Percentiles rank a stretch among this genome's conserved stretches.
These are phyloP conservation scores for Halictus quadricinctus DNA, from an alignment of 2,888 invertebrate species.

Conservation along the genomic window DNA sequence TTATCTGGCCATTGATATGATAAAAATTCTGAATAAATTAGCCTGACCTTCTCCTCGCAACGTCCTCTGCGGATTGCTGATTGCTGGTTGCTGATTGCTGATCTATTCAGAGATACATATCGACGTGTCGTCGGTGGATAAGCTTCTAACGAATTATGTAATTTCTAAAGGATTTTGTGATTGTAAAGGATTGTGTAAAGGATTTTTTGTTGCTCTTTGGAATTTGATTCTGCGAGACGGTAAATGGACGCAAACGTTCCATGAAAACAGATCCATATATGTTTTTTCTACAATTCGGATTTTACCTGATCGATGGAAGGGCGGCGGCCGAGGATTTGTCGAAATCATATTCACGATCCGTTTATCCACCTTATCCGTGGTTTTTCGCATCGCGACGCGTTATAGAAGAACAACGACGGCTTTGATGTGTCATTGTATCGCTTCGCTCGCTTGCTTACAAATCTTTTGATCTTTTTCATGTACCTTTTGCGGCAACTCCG, in stretches of 20 bases:
- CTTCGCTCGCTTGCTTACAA: neutral
- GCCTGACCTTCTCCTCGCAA: no score
- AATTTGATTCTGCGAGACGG: neutral
- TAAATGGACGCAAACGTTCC: neutral
- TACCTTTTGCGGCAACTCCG: neutral
- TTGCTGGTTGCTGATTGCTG: no score
- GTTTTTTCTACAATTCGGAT: neutral
- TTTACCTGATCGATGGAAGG: neutral
- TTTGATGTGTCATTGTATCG: neutral
- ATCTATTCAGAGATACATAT: no score
- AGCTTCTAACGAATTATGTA: no score
- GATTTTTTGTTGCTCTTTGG: neutral
- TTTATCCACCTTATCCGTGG: neutral
- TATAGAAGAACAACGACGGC: neutral
- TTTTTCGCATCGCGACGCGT: neutral
- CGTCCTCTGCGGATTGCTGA: no score
- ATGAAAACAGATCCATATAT: neutral
- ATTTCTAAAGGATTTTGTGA: no score
- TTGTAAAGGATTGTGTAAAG: neutral
- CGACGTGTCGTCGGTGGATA: no score
- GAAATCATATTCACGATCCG: conserved; percentile 7
- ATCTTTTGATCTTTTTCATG: neutral
- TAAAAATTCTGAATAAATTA: no score
- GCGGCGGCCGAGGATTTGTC: neutral
- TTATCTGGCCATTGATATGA: no score